A percentile compares a stretch with the other conserved stretches of the same genome.
These are phyloP conservation scores for Xenopus borealis DNA, from an alignment of 2,113 vertebrate genomes.

Conservation along the genomic window DNA sequence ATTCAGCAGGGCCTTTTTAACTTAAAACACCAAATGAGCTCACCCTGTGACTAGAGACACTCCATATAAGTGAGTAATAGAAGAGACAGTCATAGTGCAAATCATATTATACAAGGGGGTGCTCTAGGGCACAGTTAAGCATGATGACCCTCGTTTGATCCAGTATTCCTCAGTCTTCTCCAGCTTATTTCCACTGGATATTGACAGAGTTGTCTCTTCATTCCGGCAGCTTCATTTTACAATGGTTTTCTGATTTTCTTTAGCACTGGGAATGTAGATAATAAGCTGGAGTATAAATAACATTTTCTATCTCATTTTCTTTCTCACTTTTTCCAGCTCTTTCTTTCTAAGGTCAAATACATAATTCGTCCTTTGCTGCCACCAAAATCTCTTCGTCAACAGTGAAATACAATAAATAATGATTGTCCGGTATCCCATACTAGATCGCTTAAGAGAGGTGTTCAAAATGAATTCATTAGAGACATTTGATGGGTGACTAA, in stretches of 20 bases:
- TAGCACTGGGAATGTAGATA: conserved; percentile 69
- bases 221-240: conserved; percentile 76
- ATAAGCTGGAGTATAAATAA: conserved; percentile 72
- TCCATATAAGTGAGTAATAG: conserved; percentile 71
- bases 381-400: too few relatives aligned
- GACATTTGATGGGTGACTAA: too few relatives aligned
- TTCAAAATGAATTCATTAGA: too few relatives aligned
- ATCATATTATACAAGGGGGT: conserved; percentile 69
- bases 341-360: conserved; percentile 58
- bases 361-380: not conserved
- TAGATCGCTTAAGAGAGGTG: too few relatives aligned
- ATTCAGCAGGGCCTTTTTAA: conserved; percentile 77
- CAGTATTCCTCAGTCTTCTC: conserved; percentile 66
- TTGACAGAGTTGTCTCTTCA: conserved; percentile 74
- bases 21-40: conserved; percentile 81
- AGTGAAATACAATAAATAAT: too few relatives aligned
- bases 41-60: conserved; percentile 79
- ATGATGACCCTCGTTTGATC: conserved; percentile 85
- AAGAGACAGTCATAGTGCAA: conserved; percentile 76
- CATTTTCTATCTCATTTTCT: conserved; percentile 55
- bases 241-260: conserved; percentile 65
- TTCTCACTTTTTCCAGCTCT: conserved; percentile 7
- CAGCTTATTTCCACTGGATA: conserved; percentile 77
- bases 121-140: conserved; percentile 71
- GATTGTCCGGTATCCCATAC: too few relatives aligned